A percentile compares a stretch with the other conserved stretches of the same genome.
Conservation (phyloP, 1,140 invertebrate genomes). For the Melitaea cinxia region DNA sequence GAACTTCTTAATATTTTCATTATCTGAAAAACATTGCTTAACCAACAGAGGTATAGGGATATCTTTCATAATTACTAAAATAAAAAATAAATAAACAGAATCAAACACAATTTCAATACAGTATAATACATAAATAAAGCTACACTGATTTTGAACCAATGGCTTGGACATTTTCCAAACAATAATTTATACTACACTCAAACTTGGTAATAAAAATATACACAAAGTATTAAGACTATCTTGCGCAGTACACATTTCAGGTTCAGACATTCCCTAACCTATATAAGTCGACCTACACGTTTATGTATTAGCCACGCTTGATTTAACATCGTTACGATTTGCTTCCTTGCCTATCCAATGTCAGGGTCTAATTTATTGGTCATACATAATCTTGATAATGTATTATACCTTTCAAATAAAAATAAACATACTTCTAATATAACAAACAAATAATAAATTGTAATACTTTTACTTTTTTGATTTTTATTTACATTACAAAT, state of each 20-base stretch:
- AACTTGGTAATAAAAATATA: background rate
- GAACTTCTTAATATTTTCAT: too few relatives aligned
- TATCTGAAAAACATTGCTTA: too few relatives aligned
- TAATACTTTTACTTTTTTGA: too few relatives aligned
- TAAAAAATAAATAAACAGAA: too few relatives aligned
- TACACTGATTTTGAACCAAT: background rate
- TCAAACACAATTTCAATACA: background rate
- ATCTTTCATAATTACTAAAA: too few relatives aligned
- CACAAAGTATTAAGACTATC: background rate
- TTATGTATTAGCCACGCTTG: slow-evolving; percentile 20
- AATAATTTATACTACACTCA: slow-evolving; percentile 5
- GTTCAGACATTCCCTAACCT: slow-evolving; percentile 5
- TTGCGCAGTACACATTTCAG: background rate
- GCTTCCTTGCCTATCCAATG: slow-evolving; percentile 30
- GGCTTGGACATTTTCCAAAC: slow-evolving; percentile 16
- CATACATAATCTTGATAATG: background rate
- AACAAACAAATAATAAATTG: too few relatives aligned
- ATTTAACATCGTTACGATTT: slow-evolving; percentile 22
- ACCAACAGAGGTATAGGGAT: too few relatives aligned
- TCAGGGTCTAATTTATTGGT: slow-evolving; percentile 19
- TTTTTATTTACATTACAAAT: too few relatives aligned
- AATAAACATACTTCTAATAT: too few relatives aligned
- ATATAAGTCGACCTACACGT: slow-evolving; percentile 6
- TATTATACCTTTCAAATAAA: slow-evolving; percentile 7
- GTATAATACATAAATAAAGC: background rate